These are phyloP conservation scores for Aphrocallistes beatrix DNA, from an alignment of 37 sponge, comb jelly and placozoan genomes.

Conservation along the genomic window DNA sequence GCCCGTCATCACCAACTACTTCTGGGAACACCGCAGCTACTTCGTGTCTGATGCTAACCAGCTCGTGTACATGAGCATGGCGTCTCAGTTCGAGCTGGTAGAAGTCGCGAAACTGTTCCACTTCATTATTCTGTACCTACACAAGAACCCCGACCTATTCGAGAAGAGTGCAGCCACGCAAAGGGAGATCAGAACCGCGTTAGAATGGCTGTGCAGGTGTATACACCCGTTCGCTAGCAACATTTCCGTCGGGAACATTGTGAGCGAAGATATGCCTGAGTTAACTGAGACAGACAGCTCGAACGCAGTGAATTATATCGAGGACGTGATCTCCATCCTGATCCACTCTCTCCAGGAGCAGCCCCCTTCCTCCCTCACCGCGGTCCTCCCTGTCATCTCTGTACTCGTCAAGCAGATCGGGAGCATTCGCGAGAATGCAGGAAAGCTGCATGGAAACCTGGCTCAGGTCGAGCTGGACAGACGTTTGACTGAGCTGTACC, in stretches of 20 bases:
- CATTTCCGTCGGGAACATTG: neutral
- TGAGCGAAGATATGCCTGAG: neutral
- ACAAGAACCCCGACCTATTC: slow-evolving; percentile 5
- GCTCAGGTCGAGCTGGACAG: neutral
- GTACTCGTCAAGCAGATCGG: neutral
- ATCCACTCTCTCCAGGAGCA: neutral
- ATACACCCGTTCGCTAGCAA: slow-evolving; percentile 1
- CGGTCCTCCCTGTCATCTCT: neutral
- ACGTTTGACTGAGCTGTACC: neutral
- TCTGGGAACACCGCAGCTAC: neutral
- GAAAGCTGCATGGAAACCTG: neutral
- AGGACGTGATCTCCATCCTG: neutral
- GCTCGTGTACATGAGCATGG: slow-evolving; percentile 8
- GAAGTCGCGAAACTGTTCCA: slow-evolving; percentile 8
- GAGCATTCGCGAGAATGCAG: neutral
- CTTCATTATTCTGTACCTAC: neutral
- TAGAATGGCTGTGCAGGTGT: neutral
- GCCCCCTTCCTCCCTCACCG: neutral
- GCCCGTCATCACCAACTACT: neutral
- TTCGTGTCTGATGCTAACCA: neutral
- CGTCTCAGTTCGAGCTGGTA: neutral
- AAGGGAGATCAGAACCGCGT: neutral
- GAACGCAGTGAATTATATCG: neutral
- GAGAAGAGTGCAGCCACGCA: neutral
- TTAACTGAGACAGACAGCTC: neutral